Conservation (phyloP, 2,888 invertebrate species). For the Sarcophaga caerulescens region DNA sequence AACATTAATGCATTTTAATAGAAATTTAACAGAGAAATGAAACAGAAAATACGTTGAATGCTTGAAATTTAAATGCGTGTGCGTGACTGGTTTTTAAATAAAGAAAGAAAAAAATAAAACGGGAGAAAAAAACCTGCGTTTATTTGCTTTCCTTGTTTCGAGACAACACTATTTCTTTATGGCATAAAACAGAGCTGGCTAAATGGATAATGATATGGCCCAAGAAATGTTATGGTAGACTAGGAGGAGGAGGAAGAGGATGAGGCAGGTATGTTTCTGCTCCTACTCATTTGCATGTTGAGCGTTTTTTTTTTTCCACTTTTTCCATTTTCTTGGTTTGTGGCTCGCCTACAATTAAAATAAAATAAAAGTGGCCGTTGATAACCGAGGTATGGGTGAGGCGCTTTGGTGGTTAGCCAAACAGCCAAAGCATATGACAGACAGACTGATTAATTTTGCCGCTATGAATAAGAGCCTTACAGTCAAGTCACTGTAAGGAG, state of each 20-base stretch:
- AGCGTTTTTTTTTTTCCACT: background rate
- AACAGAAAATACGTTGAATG: constrained; percentile 24
- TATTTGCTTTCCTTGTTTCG: background rate
- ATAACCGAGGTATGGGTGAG: background rate
- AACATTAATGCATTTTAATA: constrained; percentile 60
- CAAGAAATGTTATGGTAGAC: background rate
- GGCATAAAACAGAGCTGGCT: background rate
- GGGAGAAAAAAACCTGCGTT: background rate
- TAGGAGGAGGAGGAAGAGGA: background rate
- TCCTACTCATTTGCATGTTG: constrained; percentile 40
- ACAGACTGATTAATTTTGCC: background rate
- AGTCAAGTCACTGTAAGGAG: background rate
- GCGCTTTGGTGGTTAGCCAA: background rate
- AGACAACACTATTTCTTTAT: background rate
- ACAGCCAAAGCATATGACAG: background rate
- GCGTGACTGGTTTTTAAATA: constrained; percentile 62
- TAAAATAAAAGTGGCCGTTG: constrained; percentile 21
- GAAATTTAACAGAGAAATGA: background rate
- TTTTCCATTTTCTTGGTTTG: constrained; percentile 1
- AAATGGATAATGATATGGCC: constrained; percentile 40
- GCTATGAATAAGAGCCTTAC: no score
- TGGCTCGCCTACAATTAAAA: constrained; percentile 49
- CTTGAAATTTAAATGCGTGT: constrained; percentile 64
- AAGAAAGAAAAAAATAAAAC: background rate
- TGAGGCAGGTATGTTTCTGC: constrained; percentile 2